A percentile compares a stretch with the other conserved stretches of the same genome.
Conservation (phyloP, 2,113 vertebrate genomes). For the Lucifuga dentata region DNA sequence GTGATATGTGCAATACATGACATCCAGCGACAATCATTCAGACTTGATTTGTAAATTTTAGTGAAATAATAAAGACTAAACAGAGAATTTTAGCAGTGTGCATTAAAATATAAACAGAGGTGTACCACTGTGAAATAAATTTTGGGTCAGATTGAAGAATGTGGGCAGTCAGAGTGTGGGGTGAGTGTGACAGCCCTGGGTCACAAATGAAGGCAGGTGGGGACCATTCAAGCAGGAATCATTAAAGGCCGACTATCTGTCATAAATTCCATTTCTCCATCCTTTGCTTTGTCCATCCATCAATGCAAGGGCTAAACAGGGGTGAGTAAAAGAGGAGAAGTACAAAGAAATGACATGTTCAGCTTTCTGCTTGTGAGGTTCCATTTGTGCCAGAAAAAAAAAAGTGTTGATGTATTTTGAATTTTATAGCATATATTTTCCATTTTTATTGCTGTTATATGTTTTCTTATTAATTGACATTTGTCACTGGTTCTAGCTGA, state of each 20-base stretch:
- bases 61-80: too few species aligned
- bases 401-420: too few species aligned
- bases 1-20: too few species aligned
- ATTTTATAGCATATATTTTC: too few species aligned
- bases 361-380: not conserved
- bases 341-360: not conserved
- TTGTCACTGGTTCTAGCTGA: too few species aligned
- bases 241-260: slow-evolving; percentile 26
- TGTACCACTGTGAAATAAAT: not conserved
- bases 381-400: too few species aligned
- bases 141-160: not conserved
- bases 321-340: not conserved
- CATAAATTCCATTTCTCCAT: slow-evolving; percentile 17
- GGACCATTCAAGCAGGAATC: slow-evolving; percentile 11
- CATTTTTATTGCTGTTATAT: too few species aligned
- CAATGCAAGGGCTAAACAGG: not conserved
- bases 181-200: not conserved
- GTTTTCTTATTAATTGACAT: too few species aligned
- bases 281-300: slow-evolving; percentile 4
- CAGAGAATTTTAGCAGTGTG: too few species aligned
- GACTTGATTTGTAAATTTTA: too few species aligned
- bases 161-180: not conserved
- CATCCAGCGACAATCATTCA: too few species aligned
- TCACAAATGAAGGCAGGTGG: slow-evolving; percentile 16
- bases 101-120: too few species aligned